Percentiles rank a stretch among this genome's conserved stretches.
These are phyloP conservation scores for Philopedon plagiatum DNA, from an alignment of 2,888 invertebrate genomes.

Conservation along the genomic window DNA sequence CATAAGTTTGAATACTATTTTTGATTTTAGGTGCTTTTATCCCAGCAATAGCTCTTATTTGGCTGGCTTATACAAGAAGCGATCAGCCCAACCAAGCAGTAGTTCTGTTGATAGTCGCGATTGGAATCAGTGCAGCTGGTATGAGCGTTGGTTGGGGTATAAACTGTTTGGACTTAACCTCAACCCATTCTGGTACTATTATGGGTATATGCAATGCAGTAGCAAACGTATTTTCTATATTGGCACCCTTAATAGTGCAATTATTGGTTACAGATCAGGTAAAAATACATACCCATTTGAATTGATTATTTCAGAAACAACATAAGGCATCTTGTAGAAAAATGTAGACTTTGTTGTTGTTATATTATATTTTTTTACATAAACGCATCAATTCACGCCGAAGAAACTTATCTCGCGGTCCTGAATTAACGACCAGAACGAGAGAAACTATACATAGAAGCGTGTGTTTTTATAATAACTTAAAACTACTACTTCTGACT, in stretches of 20 bases:
- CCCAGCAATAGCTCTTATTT: constrained; percentile 78
- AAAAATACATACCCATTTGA: no score
- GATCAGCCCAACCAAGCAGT: constrained; percentile 75
- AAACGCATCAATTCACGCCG: no score
- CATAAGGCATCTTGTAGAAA: no score
- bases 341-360: no score
- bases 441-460: no score
- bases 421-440: no score
- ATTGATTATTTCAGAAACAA: no score
- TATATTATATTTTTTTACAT: no score
- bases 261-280: constrained; percentile 79
- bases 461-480: no score
- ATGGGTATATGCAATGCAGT: constrained; percentile 88
- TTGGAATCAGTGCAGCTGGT: constrained; percentile 81
- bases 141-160: constrained; percentile 82
- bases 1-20: no score
- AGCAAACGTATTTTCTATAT: constrained; percentile 82
- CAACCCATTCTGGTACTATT: constrained; percentile 84
- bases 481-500: no score
- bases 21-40: constrained; percentile 67
- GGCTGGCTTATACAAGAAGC: constrained; percentile 70
- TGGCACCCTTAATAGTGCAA: constrained; percentile 82
- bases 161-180: constrained; percentile 87
- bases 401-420: no score
- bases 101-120: constrained; percentile 77